Evolutionary conservation across 1,140 invertebrate genomes (phyloP), one percentile per base, ranked within the genome.

Genomic region (Drosophila repleta): DNA sequence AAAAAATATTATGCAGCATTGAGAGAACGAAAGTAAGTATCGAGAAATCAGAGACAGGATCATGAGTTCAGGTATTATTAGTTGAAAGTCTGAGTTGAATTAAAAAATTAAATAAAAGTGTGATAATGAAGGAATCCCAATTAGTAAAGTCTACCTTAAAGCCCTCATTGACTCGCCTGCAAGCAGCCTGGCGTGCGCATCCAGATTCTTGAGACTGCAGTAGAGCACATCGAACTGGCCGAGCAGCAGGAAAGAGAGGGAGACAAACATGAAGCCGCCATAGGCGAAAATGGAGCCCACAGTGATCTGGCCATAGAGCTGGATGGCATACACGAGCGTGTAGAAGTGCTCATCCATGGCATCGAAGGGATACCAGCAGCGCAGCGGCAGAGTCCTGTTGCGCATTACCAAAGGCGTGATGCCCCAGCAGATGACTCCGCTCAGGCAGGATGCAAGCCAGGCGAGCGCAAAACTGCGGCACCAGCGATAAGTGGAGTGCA

Each of bases 331-430:
- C 0, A 87, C 48, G 13, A 56, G 21, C 17, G 74, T 35, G 57
- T 90, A 91, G 11, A 61, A 56, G n/a, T 21, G 46, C 10, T 75
- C 52, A 8, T 73, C 79, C 58, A 91, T 49, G 5, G 73, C 71
- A 62, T 91, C 81, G 21, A 91, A 91, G 6, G 90, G 90, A 74
- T 91, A 91, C 90, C 90, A 91, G 26, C 83, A 89, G 5, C 60
- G 67, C 13, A 91, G 35, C 0, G 90, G 90, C 15, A 91, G 62
- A 4, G 63, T 61, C 2, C 65, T 65, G 5, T 52, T 64, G n/a
- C 81, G 74, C 46, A 90, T 6, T 0, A 91, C 52, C 6, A 91
- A 13, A 0, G 90, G 90, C 1, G 76, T 62, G 2, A 90, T 52
- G 0, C 77, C 87, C 81, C 90, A 91, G 21, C 55, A 60, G 7